phyloP scores from a whole-genome alignment of 30 jellyfish, hydroid and myxozoan species.

The Aurelia aurita region DNA sequence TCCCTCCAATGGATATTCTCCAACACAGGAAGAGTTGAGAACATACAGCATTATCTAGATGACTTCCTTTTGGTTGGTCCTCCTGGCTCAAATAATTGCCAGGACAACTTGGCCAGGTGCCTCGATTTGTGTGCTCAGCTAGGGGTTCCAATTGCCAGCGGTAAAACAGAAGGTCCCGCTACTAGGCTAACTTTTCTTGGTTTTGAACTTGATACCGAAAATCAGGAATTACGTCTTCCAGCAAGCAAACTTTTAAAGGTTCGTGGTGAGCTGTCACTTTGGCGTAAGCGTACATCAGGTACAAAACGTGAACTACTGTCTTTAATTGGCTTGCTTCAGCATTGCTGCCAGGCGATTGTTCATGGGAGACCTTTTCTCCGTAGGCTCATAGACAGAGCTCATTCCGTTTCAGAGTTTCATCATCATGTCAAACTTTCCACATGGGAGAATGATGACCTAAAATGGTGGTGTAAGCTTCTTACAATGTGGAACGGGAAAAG shows the following conservation, averaged over 20 bases:
- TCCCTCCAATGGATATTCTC: not conserved
- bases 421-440: slow-evolving; percentile 12
- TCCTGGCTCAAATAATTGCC: no score
- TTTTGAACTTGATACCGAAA: slow-evolving; percentile 48
- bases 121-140: slow-evolving; percentile 37
- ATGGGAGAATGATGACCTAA: slow-evolving; percentile 64
- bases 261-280: slow-evolving; percentile 6
- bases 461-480: slow-evolving; percentile 55
- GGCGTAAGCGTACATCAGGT: not conserved
- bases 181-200: not conserved
- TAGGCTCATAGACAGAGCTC: slow-evolving; percentile 48
- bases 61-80: no score
- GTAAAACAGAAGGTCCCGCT: slow-evolving; percentile 77
- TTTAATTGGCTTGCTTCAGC: slow-evolving; percentile 51
- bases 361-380: slow-evolving; percentile 6
- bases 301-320: slow-evolving; percentile 64
- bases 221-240: slow-evolving; percentile 51
- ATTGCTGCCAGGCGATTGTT: slow-evolving; percentile 70
- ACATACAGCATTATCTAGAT: no score
- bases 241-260: slow-evolving; percentile 47
- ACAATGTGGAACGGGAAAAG: slow-evolving; percentile 74
- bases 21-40: not conserved
- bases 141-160: slow-evolving; percentile 69
- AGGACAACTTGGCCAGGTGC: not conserved
- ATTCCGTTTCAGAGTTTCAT: slow-evolving; percentile 48